These are phyloP conservation scores for Arrhamphus sclerolepis DNA, from an alignment of 2,797 vertebrate species.

Conservation along the genomic window DNA sequence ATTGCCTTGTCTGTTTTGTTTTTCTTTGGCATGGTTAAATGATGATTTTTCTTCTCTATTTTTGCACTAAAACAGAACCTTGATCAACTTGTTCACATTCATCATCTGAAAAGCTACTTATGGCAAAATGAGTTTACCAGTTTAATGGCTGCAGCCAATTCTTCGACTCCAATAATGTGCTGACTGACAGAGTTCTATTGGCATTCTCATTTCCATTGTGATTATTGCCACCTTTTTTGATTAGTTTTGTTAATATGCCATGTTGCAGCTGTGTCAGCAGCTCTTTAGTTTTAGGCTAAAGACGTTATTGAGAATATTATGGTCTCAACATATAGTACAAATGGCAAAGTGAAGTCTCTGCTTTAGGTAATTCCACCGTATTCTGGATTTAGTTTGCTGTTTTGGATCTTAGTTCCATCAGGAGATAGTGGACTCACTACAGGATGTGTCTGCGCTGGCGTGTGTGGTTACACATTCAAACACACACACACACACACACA, in stretches of 20 bases:
- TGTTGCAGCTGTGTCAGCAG: constrained; percentile 35
- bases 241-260: constrained; percentile 30
- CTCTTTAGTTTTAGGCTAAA: constrained; percentile 24
- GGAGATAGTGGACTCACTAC: constrained; percentile 25
- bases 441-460: constrained; percentile 22
- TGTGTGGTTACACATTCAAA: constrained; percentile 22
- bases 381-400: constrained; percentile 31
- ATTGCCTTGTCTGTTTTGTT: neutral
- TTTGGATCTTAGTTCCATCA: constrained; percentile 42
- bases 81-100: neutral
- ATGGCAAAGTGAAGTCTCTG: constrained; percentile 46
- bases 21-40: neutral
- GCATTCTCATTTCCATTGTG: constrained; percentile 17
- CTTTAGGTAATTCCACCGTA: constrained; percentile 45
- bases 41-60: neutral
- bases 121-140: neutral
- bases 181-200: constrained; percentile 22
- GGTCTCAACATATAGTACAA: constrained; percentile 33
- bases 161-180: constrained; percentile 16
- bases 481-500: constrained; percentile 12
- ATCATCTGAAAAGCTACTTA: neutral
- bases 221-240: constrained; percentile 28
- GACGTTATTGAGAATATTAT: constrained; percentile 22
- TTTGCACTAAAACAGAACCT: neutral
- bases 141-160: constrained; percentile 3